Base-by-base conservation (phyloP, 2,113 vertebrate species). In the Calyptommatus sinebrachiatus region DNA sequence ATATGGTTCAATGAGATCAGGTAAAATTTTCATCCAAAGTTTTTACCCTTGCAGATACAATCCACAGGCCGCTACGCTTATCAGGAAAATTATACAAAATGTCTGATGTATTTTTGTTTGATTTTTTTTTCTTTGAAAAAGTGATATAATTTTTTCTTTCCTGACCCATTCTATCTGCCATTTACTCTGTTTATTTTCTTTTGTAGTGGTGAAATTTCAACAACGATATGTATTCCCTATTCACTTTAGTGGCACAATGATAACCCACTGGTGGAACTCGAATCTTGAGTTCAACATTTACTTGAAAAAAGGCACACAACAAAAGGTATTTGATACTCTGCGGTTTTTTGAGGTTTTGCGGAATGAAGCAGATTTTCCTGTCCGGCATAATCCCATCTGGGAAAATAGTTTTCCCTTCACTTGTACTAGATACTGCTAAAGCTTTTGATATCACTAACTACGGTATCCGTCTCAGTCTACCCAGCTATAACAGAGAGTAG, bases 131-230 rank as follows among this genome's bases (percentile, higher is more conserved):
- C 8, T 65, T 78, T 67, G 28, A 53, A 70, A 76, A 28, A 3
- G 57, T 46, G 66, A 14, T 29, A 8, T 31, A 57, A 6, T 45
- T 69, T 6, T 63, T 77, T 45, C 75, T 26, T 3, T 45, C 41
- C 2, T 8, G 2, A 16, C 21, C 35, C 21, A 4, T n/a, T 20
- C 2, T 10, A 0, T 35, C 28, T 31, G n/a, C 60, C 57, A 41
- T 48, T 72, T 73, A 46, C 70, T 88, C 2, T 81, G 70, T 87
- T 65, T 29, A 77, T 82, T 89, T 85, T 89, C 80, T 73, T 29
- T 93, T 91, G 20, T 91, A 99, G 98, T 70, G 81, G 96, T 99
- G 84, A 97, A 88, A 77, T 99, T 99, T 88, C 94, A 97, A 8
- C 97, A 98, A 68, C 91, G 84, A 1, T 95, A 88, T 79, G 91